Percentiles rank a stretch among this genome's conserved stretches.
phyloP scores from a whole-genome alignment of 2,888 invertebrate genomes.

The Mesoligia furuncula region DNA sequence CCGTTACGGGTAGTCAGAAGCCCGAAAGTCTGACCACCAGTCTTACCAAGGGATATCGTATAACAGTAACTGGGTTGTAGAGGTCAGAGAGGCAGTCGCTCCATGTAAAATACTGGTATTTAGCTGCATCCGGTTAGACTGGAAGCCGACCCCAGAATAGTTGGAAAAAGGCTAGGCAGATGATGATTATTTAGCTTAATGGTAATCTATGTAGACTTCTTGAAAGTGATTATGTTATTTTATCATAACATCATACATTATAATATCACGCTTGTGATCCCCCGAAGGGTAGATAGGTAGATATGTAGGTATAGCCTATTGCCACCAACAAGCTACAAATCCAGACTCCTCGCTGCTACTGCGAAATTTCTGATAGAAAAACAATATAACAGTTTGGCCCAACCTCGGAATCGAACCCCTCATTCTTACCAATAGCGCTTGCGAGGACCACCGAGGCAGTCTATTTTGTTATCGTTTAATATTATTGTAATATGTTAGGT shows the following conservation, averaged over 20 bases:
- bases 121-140: too few relatives aligned
- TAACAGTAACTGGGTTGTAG: too few relatives aligned
- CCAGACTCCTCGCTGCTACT: not conserved
- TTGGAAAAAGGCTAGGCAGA: too few relatives aligned
- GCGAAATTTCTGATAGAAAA: not conserved
- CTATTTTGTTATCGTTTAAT: not conserved
- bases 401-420: too few relatives aligned
- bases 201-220: slow-evolving; percentile 7
- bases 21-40: too few relatives aligned
- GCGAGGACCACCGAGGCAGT: not conserved
- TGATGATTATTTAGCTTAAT: slow-evolving; percentile 13
- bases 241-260: not conserved
- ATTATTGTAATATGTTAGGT: not conserved
- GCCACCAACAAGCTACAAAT: not conserved
- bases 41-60: too few relatives aligned
- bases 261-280: not conserved
- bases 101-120: too few relatives aligned
- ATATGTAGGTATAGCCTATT: not conserved
- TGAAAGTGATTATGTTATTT: not conserved
- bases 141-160: too few relatives aligned
- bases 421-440: not conserved
- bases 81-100: too few relatives aligned
- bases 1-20: too few relatives aligned
- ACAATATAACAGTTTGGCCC: too few relatives aligned
- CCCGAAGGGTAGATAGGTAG: too few relatives aligned